phyloP scores from a whole-genome alignment of 2,888 invertebrate genomes.

The Hymenopus coronatus region DNA sequence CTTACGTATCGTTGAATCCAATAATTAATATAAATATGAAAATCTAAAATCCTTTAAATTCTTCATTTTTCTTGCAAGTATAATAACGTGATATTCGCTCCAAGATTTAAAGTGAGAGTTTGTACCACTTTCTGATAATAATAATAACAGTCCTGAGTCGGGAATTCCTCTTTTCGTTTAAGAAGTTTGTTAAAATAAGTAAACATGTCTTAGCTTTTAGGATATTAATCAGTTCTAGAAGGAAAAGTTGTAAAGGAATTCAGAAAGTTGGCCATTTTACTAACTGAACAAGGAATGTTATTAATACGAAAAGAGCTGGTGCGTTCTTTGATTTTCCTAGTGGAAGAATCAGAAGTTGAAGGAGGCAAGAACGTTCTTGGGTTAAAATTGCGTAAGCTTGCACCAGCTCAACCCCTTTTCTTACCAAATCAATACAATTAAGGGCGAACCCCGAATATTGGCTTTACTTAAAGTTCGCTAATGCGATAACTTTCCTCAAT shows the following conservation, averaged over 20 bases:
- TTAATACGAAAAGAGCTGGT: not conserved
- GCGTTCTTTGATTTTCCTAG: not conserved
- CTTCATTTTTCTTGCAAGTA: no score
- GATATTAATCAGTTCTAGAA: not conserved
- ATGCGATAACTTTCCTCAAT: not conserved
- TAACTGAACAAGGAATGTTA: not conserved
- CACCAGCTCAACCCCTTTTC: not conserved
- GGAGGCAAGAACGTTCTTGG: no score
- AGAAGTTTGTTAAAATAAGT: not conserved
- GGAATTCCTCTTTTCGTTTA: not conserved
- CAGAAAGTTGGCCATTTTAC: not conserved
- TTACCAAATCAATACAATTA: not conserved
- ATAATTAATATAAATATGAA: no score
- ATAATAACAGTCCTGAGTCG: not conserved
- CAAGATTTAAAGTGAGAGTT: no score
- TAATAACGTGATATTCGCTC: no score
- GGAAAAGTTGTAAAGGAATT: not conserved
- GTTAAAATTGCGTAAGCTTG: not conserved
- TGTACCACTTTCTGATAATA: not conserved
- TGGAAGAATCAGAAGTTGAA: not conserved
- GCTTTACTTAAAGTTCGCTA: not conserved
- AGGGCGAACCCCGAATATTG: not conserved
- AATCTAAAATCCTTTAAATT: no score
- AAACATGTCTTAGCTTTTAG: not conserved
- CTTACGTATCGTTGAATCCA: no score